Base-by-base conservation (phyloP, 1,140 invertebrate genomes). In the Polypedilum pembai region DNA sequence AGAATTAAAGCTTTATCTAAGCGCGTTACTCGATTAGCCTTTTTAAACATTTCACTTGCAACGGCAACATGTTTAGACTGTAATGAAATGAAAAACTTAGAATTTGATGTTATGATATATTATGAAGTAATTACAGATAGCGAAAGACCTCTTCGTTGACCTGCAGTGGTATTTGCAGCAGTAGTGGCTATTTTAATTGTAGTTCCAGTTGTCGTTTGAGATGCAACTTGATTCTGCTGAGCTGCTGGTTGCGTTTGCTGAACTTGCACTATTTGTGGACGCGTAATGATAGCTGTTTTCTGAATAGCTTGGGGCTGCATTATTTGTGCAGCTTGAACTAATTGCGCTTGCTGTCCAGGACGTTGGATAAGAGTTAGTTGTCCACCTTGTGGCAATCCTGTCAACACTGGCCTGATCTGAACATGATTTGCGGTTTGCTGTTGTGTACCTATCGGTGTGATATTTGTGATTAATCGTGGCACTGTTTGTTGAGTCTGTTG, bases 1-100 rank as follows among this genome's bases (percentile, higher is more conserved):
- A 99, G 86, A 80, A 99, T 99, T 41, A 98, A 89, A 56, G 96
- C 95, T 81, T 98, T 98, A 78, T 98, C 96, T 2, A 95, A 95
- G 77, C 96, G 84, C 0, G 95, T 98, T 63, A 98, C 94, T 83
- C 94, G 92, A 81, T 98, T 98, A 40, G 95, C 95, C 77, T 92
- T 96, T 75, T 91, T 87, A 85, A 98, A 98, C 94, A 98, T 98
- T 82, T 98, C 94, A 83, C 98, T 95, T 1, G 96, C 96, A 83
- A 97, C 94, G 78, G 95, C 85, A 89, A 98, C 96, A 89, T 98
- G 95, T 82, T 98, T 95, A 81, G 93, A 90, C 91, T 92, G 80
- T 66, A 83, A 85, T 77, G 80, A 80, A 75, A 76, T 33, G 18
- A 65, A 56, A 33, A 41, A 8, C 2, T 24, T 20, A 73, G 3